Evolutionary conservation across 2,888 invertebrate genomes (phyloP).

Genomic region (Trachelus stipa): DNA sequence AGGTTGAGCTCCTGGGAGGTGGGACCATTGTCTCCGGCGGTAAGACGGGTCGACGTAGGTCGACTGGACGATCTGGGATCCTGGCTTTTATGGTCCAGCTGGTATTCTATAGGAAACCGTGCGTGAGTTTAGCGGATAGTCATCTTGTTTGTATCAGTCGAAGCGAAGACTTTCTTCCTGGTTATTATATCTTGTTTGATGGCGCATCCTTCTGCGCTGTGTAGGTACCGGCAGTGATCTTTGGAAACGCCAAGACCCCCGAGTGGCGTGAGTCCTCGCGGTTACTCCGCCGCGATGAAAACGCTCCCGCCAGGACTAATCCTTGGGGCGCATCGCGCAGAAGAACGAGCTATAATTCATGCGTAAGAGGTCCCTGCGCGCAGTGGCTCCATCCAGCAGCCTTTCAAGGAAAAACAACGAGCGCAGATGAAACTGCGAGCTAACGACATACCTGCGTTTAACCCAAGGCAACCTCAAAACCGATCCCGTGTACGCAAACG

Average conservation of each 20-base stretch:
- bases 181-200: not conserved
- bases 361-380: constrained; percentile 31
- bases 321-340: constrained; percentile 30
- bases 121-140: not conserved
- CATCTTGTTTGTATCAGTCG: not conserved
- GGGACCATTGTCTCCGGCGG: not conserved
- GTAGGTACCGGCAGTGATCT: not conserved
- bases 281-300: not conserved
- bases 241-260: not conserved
- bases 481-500: constrained; percentile 13
- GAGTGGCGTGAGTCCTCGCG: not conserved
- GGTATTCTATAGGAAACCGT: not conserved
- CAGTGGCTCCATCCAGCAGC: constrained; percentile 19
- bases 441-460: constrained; percentile 47
- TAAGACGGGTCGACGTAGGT: not conserved
- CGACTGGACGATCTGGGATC: not conserved
- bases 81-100: not conserved
- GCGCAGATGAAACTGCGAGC: constrained; percentile 37
- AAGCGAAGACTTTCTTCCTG: not conserved
- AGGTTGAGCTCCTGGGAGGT: not conserved
- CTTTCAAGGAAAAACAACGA: constrained; percentile 15
- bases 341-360: constrained; percentile 46
- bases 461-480: constrained; percentile 36
- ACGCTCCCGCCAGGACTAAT: constrained; percentile 19
- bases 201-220: not conserved